Evolutionary conservation across 2,797 vertebrate genomes (phyloP).

Genomic region (Pelochelys cantorii): DNA sequence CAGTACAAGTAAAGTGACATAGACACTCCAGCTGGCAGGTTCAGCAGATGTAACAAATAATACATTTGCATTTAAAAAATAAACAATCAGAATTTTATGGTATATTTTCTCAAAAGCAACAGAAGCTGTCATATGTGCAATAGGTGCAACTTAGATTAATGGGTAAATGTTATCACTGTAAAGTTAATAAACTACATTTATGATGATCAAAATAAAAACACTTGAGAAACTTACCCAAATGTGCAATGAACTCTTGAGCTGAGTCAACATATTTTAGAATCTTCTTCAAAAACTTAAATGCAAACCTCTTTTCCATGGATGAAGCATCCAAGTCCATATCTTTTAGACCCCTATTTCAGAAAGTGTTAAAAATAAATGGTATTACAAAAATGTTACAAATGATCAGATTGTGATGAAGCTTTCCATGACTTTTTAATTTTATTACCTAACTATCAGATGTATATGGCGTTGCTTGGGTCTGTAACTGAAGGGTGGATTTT

Average conservation of each 20-base stretch:
- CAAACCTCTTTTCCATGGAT: constrained; percentile 98
- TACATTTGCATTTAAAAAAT: not conserved
- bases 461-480: too few species aligned
- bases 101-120: not conserved
- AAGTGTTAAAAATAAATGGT: constrained; percentile 19
- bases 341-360: constrained; percentile 87
- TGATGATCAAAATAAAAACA: not conserved
- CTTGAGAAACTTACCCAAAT: constrained; percentile 88
- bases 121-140: rapidly evolving
- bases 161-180: not conserved
- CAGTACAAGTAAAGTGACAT: constrained; percentile 2
- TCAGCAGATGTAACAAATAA: not conserved
- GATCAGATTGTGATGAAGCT: not conserved
- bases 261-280: constrained; percentile 97
- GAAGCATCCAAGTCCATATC: constrained; percentile 94
- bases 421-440: not conserved
- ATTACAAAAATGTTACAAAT: not conserved
- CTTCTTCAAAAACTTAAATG: constrained; percentile 97
- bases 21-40: not conserved
- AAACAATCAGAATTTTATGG: not conserved
- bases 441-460: not conserved
- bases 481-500: too few species aligned
- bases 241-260: constrained; percentile 96
- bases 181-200: not conserved
- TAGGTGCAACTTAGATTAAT: not conserved